phyloP scores from a whole-genome alignment of 2,888 invertebrate genomes.

The Zaprionus bogoriensis region DNA sequence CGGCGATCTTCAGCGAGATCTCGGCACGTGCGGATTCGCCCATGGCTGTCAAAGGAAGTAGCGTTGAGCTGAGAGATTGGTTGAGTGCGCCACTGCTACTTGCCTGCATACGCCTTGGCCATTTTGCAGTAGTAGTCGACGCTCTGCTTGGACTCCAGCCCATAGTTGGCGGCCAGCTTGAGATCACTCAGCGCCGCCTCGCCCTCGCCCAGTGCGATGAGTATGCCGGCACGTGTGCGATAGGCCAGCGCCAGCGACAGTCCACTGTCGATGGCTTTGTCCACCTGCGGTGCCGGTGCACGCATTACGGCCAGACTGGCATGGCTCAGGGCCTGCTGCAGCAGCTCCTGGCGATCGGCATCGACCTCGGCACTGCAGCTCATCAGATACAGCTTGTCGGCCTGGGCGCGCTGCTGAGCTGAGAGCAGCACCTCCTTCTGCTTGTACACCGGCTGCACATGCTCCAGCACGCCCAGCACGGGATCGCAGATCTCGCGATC shows the following conservation, averaged over 20 bases:
- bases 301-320: constrained; percentile 89
- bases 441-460: constrained; percentile 87
- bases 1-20: constrained; percentile 87
- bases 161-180: constrained; percentile 86
- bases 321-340: constrained; percentile 85
- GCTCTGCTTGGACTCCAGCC: constrained; percentile 86
- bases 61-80: too few relatives aligned
- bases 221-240: constrained; percentile 87
- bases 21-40: constrained; percentile 86
- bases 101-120: constrained; percentile 86
- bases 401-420: constrained; percentile 85
- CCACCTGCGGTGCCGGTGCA: constrained; percentile 86
- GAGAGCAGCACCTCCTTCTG: constrained; percentile 87
- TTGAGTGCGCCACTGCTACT: constrained; percentile 12
- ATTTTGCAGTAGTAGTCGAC: constrained; percentile 88
- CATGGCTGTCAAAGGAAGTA: constrained; percentile 81
- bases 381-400: constrained; percentile 85
- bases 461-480: constrained; percentile 85
- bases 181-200: constrained; percentile 87
- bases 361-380: constrained; percentile 81
- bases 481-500: constrained; percentile 84
- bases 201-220: constrained; percentile 85
- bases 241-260: constrained; percentile 86
- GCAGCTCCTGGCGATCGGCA: constrained; percentile 50
- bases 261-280: constrained; percentile 85